These are phyloP conservation scores for Sebastes taczanowskii DNA, from an alignment of 2,797 vertebrate species.

Conservation along the genomic window DNA sequence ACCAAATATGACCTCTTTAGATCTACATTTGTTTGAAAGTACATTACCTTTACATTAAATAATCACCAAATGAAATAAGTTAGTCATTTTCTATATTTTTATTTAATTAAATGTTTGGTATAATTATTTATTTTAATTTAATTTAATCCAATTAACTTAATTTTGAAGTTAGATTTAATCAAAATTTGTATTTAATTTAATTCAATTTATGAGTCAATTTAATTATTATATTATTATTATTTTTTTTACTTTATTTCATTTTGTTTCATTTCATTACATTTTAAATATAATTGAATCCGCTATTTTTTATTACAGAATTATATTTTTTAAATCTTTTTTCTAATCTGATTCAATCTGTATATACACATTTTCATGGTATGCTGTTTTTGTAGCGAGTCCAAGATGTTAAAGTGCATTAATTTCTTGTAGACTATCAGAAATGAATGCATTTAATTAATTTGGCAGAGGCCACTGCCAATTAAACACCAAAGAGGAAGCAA, in stretches of 20 bases:
- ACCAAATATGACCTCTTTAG: neutral
- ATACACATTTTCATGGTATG: neutral
- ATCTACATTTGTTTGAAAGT: neutral
- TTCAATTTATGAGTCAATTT: neutral
- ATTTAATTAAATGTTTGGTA: neutral
- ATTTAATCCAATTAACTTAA: neutral
- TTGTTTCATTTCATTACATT: neutral
- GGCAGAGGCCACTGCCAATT: neutral
- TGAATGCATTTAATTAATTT: neutral
- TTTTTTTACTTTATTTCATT: neutral
- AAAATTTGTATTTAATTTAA: neutral
- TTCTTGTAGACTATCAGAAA: neutral
- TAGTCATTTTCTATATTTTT: neutral
- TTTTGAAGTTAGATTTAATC: neutral
- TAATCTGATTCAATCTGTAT: neutral
- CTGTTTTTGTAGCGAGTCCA: neutral
- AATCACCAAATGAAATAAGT: neutral
- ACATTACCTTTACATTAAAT: neutral
- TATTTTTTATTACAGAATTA: neutral
- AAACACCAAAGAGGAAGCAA: neutral
- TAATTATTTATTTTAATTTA: neutral
- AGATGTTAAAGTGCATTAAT: neutral
- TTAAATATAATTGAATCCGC: neutral
- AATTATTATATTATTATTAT: neutral
- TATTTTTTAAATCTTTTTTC: neutral